phyloP scores from a whole-genome alignment of 2,113 vertebrate genomes.

The Ahaetulla prasina region DNA sequence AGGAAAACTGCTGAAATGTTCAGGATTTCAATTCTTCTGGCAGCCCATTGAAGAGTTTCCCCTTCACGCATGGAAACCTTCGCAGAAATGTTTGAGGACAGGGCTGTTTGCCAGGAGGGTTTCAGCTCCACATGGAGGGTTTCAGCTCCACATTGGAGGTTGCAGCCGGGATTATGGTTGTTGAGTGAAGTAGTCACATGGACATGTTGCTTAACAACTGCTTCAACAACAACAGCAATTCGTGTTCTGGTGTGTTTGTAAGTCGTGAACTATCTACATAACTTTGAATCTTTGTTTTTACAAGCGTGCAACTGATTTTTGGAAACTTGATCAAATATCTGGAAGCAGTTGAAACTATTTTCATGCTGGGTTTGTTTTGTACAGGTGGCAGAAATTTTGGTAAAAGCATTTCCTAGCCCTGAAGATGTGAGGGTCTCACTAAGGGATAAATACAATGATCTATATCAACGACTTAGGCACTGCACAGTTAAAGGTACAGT shows the following conservation, averaged over 20 bases:
- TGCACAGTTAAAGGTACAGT: conserved; percentile 71
- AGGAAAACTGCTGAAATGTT: background rate
- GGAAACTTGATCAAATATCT: background rate
- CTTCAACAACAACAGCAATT: background rate
- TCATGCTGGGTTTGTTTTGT: conserved; percentile 16
- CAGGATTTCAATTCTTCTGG: background rate
- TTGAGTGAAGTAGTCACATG: background rate
- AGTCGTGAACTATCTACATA: background rate
- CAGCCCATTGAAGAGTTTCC: too few relatives aligned
- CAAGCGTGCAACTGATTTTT: background rate
- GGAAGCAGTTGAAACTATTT: conserved; percentile 6
- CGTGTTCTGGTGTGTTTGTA: background rate
- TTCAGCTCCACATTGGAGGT: background rate
- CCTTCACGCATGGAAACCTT: background rate
- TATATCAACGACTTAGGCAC: conserved; percentile 76
- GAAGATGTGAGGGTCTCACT: conserved; percentile 86
- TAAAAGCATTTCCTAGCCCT: conserved; percentile 83
- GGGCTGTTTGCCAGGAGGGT: background rate
- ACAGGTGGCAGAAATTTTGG: conserved; percentile 86
- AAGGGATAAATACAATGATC: conserved; percentile 85
- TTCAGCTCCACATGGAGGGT: background rate
- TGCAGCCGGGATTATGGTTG: background rate
- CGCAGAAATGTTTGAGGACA: background rate
- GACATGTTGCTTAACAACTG: background rate
- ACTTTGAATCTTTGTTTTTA: background rate